Evolutionary conservation across 2,797 vertebrate species (phyloP), one percentile per base, ranked within the genome.

Genomic region (Paramormyrops hopkinsi): DNA sequence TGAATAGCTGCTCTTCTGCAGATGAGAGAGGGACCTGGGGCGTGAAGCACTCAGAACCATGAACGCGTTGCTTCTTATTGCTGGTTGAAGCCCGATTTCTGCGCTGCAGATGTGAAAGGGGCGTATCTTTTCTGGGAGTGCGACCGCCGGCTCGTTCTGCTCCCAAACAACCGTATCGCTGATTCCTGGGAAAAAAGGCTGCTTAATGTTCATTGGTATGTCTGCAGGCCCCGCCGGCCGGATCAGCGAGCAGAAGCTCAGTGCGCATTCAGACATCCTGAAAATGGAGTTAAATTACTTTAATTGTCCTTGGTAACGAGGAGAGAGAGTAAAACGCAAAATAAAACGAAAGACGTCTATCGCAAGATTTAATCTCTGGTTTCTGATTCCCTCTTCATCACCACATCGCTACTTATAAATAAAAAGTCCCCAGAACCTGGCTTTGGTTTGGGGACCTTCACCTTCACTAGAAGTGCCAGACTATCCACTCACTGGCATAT

Each of bases 91-190:
- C 14, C 53, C 29, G 53, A 87, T 53, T 87, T 41, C 51, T 29
- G 14, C 33, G 29, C 59, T 65, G n/a, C 59, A 11, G 8, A 65
- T 11, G 59, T 29, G 59, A 65, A 59, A 29, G 59, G 59, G 59
- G 22, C 50, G 19, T 86, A 12, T 86, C 14, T 4, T 14, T 29
- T 14, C 4, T 51, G 50, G 46, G 50, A 25, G 22, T 51, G 12
- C 22, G 50, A 29, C 53, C 6, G 29, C 4, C 11, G 6, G 86
- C 53, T 53, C 6, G 7, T 87, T 62, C 53, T 37, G 29, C 51
- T 87, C 9, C 59, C n/a, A 59, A 88, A 53, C 33, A 87, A 87
- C 85, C n/a, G 6, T 69, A 69, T 88, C 51, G 86, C 86, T 88
- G 54, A 65, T 65, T 46, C 37, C 8, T 56, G 19, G 8, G 14